phyloP scores from a whole-genome alignment of 2,113 vertebrate genomes.

The Chelonoidis abingdonii region DNA sequence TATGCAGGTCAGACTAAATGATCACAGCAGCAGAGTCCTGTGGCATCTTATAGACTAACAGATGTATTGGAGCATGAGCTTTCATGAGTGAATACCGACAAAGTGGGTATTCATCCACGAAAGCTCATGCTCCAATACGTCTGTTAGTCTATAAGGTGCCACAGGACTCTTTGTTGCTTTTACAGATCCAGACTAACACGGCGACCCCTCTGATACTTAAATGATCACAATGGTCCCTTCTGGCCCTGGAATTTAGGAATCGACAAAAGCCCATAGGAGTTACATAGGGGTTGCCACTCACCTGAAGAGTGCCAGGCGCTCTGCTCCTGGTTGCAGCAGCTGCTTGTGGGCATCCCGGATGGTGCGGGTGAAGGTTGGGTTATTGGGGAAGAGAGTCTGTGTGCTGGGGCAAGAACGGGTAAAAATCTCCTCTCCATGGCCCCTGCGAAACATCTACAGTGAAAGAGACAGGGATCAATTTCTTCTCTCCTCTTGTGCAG shows the following conservation, averaged over 20 bases:
- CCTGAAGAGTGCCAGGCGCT: slow-evolving; percentile 75
- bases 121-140: too few species aligned
- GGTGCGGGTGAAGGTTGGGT: slow-evolving; percentile 84
- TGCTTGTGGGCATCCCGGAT: slow-evolving; percentile 86
- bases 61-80: too few species aligned
- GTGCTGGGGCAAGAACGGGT: slow-evolving; percentile 83
- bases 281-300: background rate
- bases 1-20: background rate
- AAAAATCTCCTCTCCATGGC: slow-evolving; percentile 74
- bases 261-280: background rate
- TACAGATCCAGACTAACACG: too few species aligned
- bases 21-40: too few species aligned
- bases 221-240: background rate
- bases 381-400: slow-evolving; percentile 85
- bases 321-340: slow-evolving; percentile 80
- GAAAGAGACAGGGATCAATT: background rate
- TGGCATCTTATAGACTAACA: too few species aligned
- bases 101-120: too few species aligned
- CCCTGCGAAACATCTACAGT: slow-evolving; percentile 30
- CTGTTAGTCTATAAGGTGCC: too few species aligned
- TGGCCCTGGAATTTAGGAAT: background rate
- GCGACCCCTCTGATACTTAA: too few species aligned
- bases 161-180: too few species aligned
- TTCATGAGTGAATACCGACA: too few species aligned
- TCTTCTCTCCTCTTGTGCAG: background rate